Evolutionary conservation across 2,888 invertebrate species (phyloP), one percentile per base, ranked within the genome.

Genomic region (Pachydiplax longipennis): DNA sequence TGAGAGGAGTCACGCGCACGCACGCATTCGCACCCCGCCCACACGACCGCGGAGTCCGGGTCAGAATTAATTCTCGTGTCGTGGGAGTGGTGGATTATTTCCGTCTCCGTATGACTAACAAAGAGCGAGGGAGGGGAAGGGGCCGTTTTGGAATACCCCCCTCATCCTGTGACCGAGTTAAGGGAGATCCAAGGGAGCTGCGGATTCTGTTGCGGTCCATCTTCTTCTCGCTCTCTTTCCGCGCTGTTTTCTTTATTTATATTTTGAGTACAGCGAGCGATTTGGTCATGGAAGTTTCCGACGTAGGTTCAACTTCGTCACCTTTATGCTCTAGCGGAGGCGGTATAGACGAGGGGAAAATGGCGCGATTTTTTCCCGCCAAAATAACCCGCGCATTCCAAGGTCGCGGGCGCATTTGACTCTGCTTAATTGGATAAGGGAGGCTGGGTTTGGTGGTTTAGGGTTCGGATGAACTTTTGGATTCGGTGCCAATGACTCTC

Each of bases 101-200:
- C 65, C 61, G 87, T 87, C 87, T 37, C n/a, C 61, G 87, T 87
- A 87, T 87, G 87, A 87, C 87, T 87, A 87, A 87, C 87, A 87
- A 87, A 87, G 87, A 87, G 87, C 22, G n/a, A 31, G 65, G 65
- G 81, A 44, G 44, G n/a, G 48, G 40, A 40, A 25, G 44, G 48
- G 31, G 82, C 25, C 6, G 82, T 48, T 44, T 44, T 82, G 82
- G n/a, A 25, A n/a, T 31, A 25, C 25, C 13, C 25, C 73, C 25
- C 73, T 31, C 13, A n/a, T 22, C 8, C 22, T 65, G 65, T 73
- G 73, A 73, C 73, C 73, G 73, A 73, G 73, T 73, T 73, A 31
- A 73, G 31, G 31, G 65, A 65, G 65, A 44, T 65, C 65, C 65
- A 25, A n/a, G 65, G 61, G 18, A n/a, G 4, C n/a, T 61, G 61